A percentile compares a stretch with the other conserved stretches of the same genome.
phyloP scores from a whole-genome alignment of 2,888 invertebrate species.

The Caenorhabditis drosophilae region DNA sequence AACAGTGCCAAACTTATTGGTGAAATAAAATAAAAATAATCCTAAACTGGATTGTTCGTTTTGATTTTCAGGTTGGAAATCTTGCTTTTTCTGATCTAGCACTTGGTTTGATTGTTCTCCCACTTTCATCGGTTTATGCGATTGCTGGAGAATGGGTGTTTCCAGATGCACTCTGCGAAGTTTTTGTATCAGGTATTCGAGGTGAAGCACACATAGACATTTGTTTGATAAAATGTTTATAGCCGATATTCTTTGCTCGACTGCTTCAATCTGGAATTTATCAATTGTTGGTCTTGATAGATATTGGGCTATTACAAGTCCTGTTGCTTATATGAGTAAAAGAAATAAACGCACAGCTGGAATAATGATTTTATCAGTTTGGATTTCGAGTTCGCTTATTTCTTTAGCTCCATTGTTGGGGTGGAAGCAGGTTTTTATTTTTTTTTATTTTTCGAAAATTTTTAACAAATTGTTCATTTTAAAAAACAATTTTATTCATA shows the following conservation, averaged over 20 bases:
- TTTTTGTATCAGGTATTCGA: constrained; percentile 70
- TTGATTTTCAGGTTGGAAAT: constrained; percentile 69
- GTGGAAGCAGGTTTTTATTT: constrained; percentile 69
- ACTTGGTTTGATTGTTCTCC: constrained; percentile 71
- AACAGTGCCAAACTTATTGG: constrained; percentile 72
- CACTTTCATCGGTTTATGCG: constrained; percentile 72
- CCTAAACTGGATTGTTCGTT: neutral
- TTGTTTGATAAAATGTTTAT: constrained; percentile 3
- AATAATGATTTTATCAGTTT: constrained; percentile 71
- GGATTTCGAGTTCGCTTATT: constrained; percentile 71
- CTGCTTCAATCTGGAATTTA: constrained; percentile 72
- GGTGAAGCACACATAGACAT: neutral
- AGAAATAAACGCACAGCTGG: constrained; percentile 68
- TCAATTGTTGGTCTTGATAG: constrained; percentile 73
- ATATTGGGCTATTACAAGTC: constrained; percentile 70
- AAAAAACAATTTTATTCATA: neutral
- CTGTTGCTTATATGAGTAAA: constrained; percentile 71
- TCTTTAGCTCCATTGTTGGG: constrained; percentile 72
- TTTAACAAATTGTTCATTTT: neutral
- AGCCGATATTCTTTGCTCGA: constrained; percentile 72
- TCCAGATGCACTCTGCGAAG: constrained; percentile 70
- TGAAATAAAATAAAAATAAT: constrained; percentile 16
- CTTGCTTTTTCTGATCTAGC: constrained; percentile 72
- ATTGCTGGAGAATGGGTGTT: constrained; percentile 71
- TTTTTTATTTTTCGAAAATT: neutral